These are phyloP conservation scores for Antheraea assamensis DNA, from an alignment of 2,888 invertebrate genomes.

Conservation along the genomic window DNA sequence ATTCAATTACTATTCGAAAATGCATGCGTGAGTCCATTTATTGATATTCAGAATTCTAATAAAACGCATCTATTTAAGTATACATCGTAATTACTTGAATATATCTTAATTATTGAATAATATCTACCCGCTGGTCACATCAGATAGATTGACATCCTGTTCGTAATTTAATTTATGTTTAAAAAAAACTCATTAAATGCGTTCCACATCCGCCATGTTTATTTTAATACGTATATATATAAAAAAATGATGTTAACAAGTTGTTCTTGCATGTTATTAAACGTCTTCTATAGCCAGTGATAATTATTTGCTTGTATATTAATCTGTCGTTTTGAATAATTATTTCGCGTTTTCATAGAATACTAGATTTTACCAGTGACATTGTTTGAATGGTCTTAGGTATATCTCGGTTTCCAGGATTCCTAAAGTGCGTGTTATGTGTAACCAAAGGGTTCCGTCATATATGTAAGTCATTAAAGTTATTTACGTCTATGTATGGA, in stretches of 20 bases:
- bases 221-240: neutral
- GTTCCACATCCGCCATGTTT: slow-evolving; percentile 4
- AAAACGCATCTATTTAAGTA: neutral
- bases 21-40: no score
- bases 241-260: slow-evolving; percentile 1
- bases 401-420: no score
- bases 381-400: no score
- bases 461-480: no score
- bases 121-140: neutral
- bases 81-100: neutral
- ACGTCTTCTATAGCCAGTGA: neutral
- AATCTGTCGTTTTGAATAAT: neutral
- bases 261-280: neutral
- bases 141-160: neutral
- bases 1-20: no score
- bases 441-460: no score
- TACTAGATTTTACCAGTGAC: no score
- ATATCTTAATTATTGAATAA: neutral
- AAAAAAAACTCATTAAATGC: neutral
- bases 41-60: neutral
- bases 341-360: neutral
- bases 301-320: neutral
- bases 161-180: slow-evolving; percentile 1
- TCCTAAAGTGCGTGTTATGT: no score
- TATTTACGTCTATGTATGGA: no score